Conservation (phyloP, 2,888 invertebrate species). For the Clostera curtula region DNA sequence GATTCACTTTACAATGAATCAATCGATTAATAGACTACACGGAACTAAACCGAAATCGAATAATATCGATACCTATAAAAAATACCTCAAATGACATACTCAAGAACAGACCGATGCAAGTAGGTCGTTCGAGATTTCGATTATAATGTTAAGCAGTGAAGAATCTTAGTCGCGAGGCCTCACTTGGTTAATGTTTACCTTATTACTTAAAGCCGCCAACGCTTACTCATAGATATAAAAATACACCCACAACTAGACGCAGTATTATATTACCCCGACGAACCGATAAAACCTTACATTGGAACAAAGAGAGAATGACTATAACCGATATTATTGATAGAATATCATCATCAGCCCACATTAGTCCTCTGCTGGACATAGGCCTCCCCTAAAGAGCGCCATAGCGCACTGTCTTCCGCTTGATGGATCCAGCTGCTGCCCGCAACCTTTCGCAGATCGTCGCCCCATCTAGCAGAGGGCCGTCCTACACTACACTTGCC, state of each 20-base stretch:
- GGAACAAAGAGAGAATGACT: conserved; percentile 38
- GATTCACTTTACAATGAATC: no score
- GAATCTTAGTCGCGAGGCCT: conserved; percentile 41
- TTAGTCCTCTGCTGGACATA: no score
- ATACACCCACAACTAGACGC: conserved; percentile 42
- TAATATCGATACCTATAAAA: background rate
- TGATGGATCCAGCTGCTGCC: no score
- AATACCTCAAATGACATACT: conserved; percentile 15
- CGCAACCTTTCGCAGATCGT: no score
- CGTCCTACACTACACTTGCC: no score
- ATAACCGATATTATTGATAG: no score
- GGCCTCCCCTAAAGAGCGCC: no score
- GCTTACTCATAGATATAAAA: conserved; percentile 50
- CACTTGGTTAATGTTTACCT: conserved; percentile 61
- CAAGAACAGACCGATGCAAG: conserved; percentile 15
- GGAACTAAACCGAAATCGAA: no score
- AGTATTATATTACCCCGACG: conserved; percentile 25
- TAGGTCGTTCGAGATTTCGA: conserved; percentile 12
- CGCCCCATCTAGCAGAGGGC: no score
- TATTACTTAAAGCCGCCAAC: conserved; percentile 61
- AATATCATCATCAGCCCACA: no score
- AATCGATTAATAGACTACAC: no score
- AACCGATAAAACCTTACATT: conserved; percentile 25
- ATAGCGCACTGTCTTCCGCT: no score
- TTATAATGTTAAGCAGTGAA: conserved; percentile 22